Conservation (phyloP, 2,888 invertebrate genomes). For the Celastrina argiolus region DNA sequence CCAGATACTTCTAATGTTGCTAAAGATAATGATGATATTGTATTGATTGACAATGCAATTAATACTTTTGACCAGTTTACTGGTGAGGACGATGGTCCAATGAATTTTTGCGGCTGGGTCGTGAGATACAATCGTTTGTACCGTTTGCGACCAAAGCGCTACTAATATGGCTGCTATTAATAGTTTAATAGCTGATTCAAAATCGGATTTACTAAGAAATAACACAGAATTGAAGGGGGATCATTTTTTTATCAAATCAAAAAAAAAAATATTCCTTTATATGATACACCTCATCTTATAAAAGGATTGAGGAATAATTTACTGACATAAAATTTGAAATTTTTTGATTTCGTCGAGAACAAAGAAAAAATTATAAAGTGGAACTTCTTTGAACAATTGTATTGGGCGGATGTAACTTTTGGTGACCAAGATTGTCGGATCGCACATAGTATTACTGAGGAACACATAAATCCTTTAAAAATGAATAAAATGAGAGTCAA, state of each 20-base stretch:
- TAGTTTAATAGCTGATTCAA: too few relatives aligned
- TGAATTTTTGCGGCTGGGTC: constrained; percentile 27
- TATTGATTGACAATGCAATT: background rate
- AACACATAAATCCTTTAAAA: background rate
- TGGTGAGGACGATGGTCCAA: background rate
- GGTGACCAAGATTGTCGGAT: background rate
- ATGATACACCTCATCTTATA: too few relatives aligned
- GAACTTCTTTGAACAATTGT: too few relatives aligned
- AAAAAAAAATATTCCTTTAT: background rate
- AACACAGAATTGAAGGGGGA: too few relatives aligned
- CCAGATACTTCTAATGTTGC: background rate
- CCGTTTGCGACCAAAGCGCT: too few relatives aligned
- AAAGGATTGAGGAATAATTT: constrained; percentile 3
- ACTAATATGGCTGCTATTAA: too few relatives aligned
- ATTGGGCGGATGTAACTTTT: too few relatives aligned
- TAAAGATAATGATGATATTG: background rate
- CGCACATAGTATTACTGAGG: background rate
- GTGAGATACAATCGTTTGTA: too few relatives aligned
- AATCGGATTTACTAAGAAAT: too few relatives aligned
- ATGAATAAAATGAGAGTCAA: background rate
- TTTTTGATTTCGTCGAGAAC: constrained; percentile 2
- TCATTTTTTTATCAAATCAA: too few relatives aligned
- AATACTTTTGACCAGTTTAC: background rate
- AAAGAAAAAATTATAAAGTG: background rate
- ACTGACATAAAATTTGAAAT: constrained; percentile 3